These are phyloP conservation scores for Bubalus kerabau DNA, from an alignment of 2,113 vertebrate genomes.

Conservation along the genomic window DNA sequence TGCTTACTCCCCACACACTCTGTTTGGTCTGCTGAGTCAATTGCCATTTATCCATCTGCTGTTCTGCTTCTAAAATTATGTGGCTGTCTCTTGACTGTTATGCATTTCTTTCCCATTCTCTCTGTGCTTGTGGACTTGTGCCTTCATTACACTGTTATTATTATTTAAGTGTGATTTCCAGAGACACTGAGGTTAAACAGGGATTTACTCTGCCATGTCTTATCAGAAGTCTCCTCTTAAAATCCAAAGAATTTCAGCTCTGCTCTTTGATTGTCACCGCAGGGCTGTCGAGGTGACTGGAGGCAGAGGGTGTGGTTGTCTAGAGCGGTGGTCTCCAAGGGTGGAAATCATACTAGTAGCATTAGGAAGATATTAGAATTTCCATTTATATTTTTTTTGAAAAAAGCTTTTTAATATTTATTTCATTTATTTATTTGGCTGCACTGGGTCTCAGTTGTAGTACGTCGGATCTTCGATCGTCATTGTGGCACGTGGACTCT, in stretches of 20 bases:
- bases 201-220: not conserved
- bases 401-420: not conserved
- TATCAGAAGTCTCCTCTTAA: not conserved
- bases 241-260: not conserved
- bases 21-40: not conserved
- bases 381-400: not conserved
- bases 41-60: not conserved
- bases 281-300: not conserved
- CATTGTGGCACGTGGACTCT: fast-evolving
- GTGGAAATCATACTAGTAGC: not conserved
- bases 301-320: not conserved
- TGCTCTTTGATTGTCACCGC: not conserved
- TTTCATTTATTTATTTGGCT: not conserved
- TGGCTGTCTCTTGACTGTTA: not conserved
- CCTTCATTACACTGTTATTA: not conserved
- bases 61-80: not conserved
- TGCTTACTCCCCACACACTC: not conserved
- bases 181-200: not conserved
- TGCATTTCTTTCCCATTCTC: not conserved
- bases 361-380: not conserved
- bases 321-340: not conserved
- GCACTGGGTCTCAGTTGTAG: not conserved
- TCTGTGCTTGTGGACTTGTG: not conserved
- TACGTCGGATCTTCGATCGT: fast-evolving
- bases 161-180: not conserved